Base-by-base conservation (phyloP, 2,888 invertebrate species). In the Drosophila monieri region DNA sequence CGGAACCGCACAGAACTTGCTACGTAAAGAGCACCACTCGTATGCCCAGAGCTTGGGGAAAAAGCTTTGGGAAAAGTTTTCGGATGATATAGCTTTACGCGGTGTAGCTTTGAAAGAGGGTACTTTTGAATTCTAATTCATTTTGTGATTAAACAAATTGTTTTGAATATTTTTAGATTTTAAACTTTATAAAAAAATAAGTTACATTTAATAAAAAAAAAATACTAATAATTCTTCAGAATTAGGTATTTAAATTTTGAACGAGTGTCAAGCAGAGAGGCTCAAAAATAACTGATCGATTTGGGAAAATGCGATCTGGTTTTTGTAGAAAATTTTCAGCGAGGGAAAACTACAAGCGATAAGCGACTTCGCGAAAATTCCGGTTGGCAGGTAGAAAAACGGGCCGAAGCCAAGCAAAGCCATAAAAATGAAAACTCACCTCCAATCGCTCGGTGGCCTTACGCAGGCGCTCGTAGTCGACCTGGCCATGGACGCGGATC, bases 381-480 rank as follows among this genome's bases (percentile, higher is more conserved):
- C 18, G 37, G 39, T 1, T 27, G 37, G 61, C 78, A 76, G 76
- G 76, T 73, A 76, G 64, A n/a, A 4, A 43, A 27, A 64, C 32
- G 37, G 30, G 10, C 6, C 25, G 37, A 35, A 27, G 10, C 32
- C 9, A 56, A 57, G 59, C 54, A 54, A 43, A 49, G 49, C 30
- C 75, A 59, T 35, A 35, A 35, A 35, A 35, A 35, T n/a, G n/a
- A 54, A 21, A 56, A 92, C 94, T 93, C 81, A 97, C 97, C 95
- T 97, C 96, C 61, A 97, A 93, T 86, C 96, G 93, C 91, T 96
- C 96, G 0, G 97, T 97, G 43, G 96, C 96, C 88, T 96, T 96
- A 55, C 95, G 93, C 62, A 97, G 92, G 8, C 97, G 93, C 74
- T 96, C 96, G 85, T 96, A 97, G 90, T 97, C 96, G 14, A 97